These are phyloP conservation scores for Actinopyga echinites DNA, from an alignment of 53 echinoderm and acorn worm genomes.

Conservation along the genomic window DNA sequence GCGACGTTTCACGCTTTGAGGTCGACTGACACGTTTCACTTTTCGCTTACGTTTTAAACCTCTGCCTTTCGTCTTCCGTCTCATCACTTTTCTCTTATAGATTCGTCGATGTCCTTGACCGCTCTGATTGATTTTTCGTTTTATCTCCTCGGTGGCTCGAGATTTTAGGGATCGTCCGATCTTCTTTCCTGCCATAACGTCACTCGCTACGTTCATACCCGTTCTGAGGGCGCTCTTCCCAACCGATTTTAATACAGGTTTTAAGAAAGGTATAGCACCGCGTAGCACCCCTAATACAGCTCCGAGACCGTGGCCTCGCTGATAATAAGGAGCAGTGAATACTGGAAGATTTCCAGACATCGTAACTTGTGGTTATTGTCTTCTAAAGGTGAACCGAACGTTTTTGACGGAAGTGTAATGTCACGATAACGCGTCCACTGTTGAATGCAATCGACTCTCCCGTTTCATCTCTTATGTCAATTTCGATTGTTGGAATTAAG, in stretches of 20 bases:
- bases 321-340: constrained; percentile 40
- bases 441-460: constrained; percentile 61
- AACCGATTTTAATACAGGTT: constrained; percentile 48
- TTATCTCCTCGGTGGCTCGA: background rate
- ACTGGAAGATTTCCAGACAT: constrained; percentile 7
- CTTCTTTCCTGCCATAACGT: constrained; percentile 49
- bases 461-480: constrained; percentile 68
- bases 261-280: constrained; percentile 56
- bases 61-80: background rate
- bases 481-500: constrained; percentile 47
- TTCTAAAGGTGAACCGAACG: constrained; percentile 10
- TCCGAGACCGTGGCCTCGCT: constrained; percentile 67
- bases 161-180: constrained; percentile 36
- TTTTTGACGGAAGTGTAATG: constrained; percentile 69
- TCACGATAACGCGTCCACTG: constrained; percentile 55
- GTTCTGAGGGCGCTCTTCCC: constrained; percentile 57
- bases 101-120: background rate
- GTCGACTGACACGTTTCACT: background rate
- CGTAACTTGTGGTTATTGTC: too few relatives aligned
- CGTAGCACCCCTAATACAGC: constrained; percentile 53
- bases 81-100: background rate
- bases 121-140: background rate
- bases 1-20: background rate
- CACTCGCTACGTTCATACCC: constrained; percentile 34
- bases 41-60: background rate